Evolutionary conservation across 1,140 invertebrate genomes (phyloP), one percentile per base, ranked within the genome.

Genomic region (Macrobrachium rosenbergii): DNA sequence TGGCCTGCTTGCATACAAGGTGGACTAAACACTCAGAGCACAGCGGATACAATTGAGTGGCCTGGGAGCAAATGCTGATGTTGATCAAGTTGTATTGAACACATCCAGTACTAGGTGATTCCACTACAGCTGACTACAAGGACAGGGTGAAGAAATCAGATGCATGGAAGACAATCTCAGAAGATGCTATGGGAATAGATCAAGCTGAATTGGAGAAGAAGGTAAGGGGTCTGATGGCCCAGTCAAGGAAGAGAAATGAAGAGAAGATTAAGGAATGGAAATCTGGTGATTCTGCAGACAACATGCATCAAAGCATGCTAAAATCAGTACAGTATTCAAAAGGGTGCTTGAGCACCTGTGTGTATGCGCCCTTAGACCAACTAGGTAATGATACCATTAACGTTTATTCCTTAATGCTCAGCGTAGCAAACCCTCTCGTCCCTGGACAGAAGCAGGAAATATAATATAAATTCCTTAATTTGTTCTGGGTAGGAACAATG

Each of bases 111-210:
- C 62, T 67, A 64, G 19, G 60, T 62, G 45, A 80, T 80, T 10
- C 59, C 58, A 80, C 52, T 62, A 80, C 17, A 23, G 58, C 78
- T 80, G 43, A 45, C 52, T 82, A 82, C 43, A 82, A 82, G 63
- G 52, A 82, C 28, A 62, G 63, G 62, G 52, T 28, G 23, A 69
- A 67, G 62, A 82, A 82, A 21, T 21, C 59, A 28, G 80, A 82
- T 43, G 28, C 80, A 28, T 82, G 80, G 80, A 82, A 69, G 80
- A 80, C 78, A 62, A n/a, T 80, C 45, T 21, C 58, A n/a, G n/a
- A n/a, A 28, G 78, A 60, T 63, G 78, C n/a, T 7, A 21, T 80
- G 78, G 60, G n/a, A 28, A 63, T 80, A 63, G 78, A 80, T 23
- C 59, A 60, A 80, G 58, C 43, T 62, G 78, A 80, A 52, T 37